Evolutionary conservation across 2,797 vertebrate genomes (phyloP), one percentile per base, ranked within the genome.

Genomic region (Eulemur mongoz): DNA sequence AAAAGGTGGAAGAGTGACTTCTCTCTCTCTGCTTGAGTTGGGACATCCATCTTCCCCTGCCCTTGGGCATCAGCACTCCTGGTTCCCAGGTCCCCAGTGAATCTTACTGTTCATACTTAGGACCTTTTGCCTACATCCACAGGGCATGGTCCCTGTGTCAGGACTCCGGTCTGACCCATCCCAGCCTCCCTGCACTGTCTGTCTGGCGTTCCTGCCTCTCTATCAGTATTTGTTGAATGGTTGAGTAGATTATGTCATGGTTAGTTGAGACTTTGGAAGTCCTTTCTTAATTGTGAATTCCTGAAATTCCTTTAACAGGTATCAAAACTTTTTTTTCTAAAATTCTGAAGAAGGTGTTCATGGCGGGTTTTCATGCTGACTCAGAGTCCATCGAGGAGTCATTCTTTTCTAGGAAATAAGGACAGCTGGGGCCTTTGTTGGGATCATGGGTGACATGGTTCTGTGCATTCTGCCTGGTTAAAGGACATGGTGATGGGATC

Each of bases 261-360:
- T 81, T 65, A 88, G 27, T 38, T 43, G 92, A 70, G 54, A 50
- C 48, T n/a, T 95, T 22, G 67, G 12, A 76, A 48, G 13, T n/a
- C 45, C 7, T 67, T 85, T 69, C 32, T 80, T 59, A 89, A 50
- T 59, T 59, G 12, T 78, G 75, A 86, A 38, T 73, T 52, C 43
- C 69, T 73, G 20, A 50, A 70, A 50, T 86, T 90, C 48, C 69
- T 40, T 70, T 27, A 59, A 35, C 4, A 65, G 18, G 25, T 45
- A 13, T 76, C 22, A 85, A 65, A 54, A 50, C 2, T 17, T 72
- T 65, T 79, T 25, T 67, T 45, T 23, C 48, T 35, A 27, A 22
- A 35, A 78, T n/a, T 85, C n/a, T 54, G 22, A 30, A 70, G 30
- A 54, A 65, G 59, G 54, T 8, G 40, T 72, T 92, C 14, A 30